phyloP scores from a whole-genome alignment of 2,888 invertebrate species.

The Pseudococcus longispinus region DNA sequence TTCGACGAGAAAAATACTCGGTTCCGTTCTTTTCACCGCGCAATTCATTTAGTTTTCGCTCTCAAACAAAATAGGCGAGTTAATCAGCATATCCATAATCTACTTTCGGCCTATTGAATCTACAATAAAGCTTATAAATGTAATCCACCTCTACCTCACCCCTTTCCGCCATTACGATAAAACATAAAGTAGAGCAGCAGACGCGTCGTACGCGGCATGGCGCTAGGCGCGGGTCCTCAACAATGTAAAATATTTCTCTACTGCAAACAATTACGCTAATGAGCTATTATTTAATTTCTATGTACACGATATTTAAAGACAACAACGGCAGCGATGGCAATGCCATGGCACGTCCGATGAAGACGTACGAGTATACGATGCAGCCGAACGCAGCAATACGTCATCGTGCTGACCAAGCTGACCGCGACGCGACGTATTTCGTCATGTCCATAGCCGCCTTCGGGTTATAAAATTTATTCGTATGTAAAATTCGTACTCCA shows the following conservation, averaged over 20 bases:
- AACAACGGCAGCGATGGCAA: not conserved
- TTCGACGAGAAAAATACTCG: not conserved
- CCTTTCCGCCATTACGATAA: no score
- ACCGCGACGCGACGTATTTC: not conserved
- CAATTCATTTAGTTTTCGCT: not conserved
- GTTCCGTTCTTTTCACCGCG: not conserved
- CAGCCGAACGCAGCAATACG: not conserved
- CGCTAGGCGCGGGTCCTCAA: not conserved
- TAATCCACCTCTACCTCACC: no score
- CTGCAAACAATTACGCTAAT: conserved; percentile 41
- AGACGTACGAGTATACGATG: not conserved
- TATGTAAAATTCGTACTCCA: not conserved
- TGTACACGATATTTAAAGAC: not conserved
- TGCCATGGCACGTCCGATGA: not conserved
- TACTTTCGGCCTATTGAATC: not conserved
- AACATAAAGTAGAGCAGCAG: not conserved
- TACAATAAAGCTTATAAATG: not conserved
- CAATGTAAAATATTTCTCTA: conserved; percentile 21
- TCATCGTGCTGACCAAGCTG: not conserved
- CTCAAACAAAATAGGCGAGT: not conserved
- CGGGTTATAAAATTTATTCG: not conserved
- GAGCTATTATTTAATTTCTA: conserved; percentile 46
- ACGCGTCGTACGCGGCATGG: not conserved
- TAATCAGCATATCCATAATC: not conserved
- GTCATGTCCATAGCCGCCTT: not conserved